Evolutionary conservation across 2,797 vertebrate genomes (phyloP), one percentile per base, ranked within the genome.

Genomic region (Loriculus beryllinus): DNA sequence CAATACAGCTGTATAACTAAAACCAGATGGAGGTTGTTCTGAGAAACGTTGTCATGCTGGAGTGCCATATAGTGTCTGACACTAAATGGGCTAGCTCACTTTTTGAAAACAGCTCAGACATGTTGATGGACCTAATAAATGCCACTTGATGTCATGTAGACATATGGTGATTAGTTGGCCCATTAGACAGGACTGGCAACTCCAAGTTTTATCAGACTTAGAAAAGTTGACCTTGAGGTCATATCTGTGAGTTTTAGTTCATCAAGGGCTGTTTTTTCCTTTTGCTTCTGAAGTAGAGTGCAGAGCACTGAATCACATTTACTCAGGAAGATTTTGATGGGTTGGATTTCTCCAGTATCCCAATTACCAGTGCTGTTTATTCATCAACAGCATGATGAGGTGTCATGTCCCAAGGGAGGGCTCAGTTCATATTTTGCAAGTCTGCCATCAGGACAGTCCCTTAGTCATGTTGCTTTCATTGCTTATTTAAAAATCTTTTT

Each of bases 401-500:
- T 69, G 26, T 79, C 40, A 56, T 40, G 51, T 92, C 76, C 65
- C 77, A 88, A 23, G 33, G 62, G 86, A 91, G 29, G 15, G n/a
- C 49, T 68, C 21, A 25, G 72, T 70, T 92, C 14, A 0, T 23
- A 77, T 91, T 94, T 95, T 48, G 21, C 6, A 4, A 78, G 19
- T 62, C 62, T 31, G 28, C 47, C 35, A 48, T 70, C 28, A 71
- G 31, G 16, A 49, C 28, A 20, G 39, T 76, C 62, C 49, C 31
- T 81, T 54, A 67, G 31, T 72, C 37, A 5, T 72, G 23, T 63
- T 91, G 51, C 18, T 86, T 49, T 78, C n/a, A 26, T 82, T 29
- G 25, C 20, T 80, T 68, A n/a, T 81, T 68, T 63, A 82, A 14
- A 93, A 96, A 60, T 60, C 25, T 89, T 94, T 76, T 65, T 92